Percentiles rank a stretch among this genome's conserved stretches.
These are phyloP conservation scores for Tiliacea citrago DNA, from an alignment of 2,888 invertebrate species.

Conservation along the genomic window DNA sequence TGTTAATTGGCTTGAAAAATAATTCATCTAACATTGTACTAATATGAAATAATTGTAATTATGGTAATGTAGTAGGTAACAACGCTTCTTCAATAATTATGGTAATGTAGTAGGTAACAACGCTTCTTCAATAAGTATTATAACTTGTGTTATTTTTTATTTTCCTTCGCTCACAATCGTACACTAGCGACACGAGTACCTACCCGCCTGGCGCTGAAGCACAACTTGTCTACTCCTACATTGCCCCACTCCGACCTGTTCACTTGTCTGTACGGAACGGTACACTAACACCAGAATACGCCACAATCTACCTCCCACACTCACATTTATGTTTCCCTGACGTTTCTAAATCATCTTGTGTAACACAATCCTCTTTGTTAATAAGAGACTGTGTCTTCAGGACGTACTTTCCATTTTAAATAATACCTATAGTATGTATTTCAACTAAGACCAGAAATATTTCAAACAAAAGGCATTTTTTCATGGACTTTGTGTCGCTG, in stretches of 20 bases:
- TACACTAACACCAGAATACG: slow-evolving; percentile 22
- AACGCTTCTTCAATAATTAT: too few relatives aligned
- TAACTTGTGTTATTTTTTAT: too few relatives aligned
- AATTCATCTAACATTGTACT: slow-evolving; percentile 7
- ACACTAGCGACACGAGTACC: slow-evolving; percentile 40
- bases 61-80: slow-evolving; percentile 19
- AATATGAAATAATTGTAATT: slow-evolving; percentile 5
- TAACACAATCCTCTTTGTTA: slow-evolving; percentile 45
- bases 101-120: too few relatives aligned
- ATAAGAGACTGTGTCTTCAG: slow-evolving; percentile 13
- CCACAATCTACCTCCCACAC: background rate
- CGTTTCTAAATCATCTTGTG: slow-evolving; percentile 37
- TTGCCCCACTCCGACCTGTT: slow-evolving; percentile 46
- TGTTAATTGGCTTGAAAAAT: slow-evolving; percentile 43
- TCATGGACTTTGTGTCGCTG: slow-evolving; percentile 14
- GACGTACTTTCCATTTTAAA: slow-evolving; percentile 54
- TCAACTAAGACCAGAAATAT: slow-evolving; percentile 17
- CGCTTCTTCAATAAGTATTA: too few relatives aligned
- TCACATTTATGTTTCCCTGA: background rate
- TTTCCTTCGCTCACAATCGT: slow-evolving; percentile 60
- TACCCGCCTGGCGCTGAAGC: slow-evolving; percentile 36
- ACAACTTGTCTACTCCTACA: slow-evolving; percentile 39
- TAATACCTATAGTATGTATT: slow-evolving; percentile 31
- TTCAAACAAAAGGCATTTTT: slow-evolving; percentile 34
- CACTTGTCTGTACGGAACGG: slow-evolving; percentile 29